These are phyloP conservation scores for Hemitrygon akajei DNA, from an alignment of 2,797 vertebrate genomes.

Conservation along the genomic window DNA sequence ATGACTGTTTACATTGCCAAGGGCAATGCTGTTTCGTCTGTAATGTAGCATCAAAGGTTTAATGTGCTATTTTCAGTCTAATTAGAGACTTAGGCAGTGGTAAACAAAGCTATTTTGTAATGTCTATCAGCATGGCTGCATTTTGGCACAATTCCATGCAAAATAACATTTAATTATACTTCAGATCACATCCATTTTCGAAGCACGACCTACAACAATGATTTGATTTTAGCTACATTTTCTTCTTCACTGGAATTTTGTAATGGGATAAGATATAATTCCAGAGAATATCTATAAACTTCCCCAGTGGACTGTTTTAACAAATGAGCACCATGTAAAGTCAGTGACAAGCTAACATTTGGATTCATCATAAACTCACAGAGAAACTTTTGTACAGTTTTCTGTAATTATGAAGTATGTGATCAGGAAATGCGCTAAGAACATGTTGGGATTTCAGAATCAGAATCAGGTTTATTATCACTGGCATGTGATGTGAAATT, in stretches of 20 bases:
- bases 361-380: neutral
- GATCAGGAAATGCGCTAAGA: neutral
- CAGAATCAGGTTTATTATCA: too few species aligned
- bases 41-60: neutral
- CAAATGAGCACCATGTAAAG: neutral
- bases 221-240: neutral
- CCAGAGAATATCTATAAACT: neutral
- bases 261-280: neutral
- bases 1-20: neutral
- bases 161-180: neutral
- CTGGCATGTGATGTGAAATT: too few species aligned
- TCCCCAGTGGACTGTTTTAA: neutral
- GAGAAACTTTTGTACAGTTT: neutral
- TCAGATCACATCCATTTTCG: neutral
- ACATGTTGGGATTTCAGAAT: neutral
- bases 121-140: neutral
- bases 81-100: neutral
- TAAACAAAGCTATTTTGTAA: neutral
- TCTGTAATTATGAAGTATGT: neutral
- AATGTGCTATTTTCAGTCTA: conserved; percentile 12
- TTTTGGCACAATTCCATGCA: neutral
- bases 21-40: neutral
- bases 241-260: neutral
- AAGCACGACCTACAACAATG: neutral
- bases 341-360: neutral